These are phyloP conservation scores for Apis laboriosa DNA, from an alignment of 1,140 invertebrate species.

Conservation along the genomic window DNA sequence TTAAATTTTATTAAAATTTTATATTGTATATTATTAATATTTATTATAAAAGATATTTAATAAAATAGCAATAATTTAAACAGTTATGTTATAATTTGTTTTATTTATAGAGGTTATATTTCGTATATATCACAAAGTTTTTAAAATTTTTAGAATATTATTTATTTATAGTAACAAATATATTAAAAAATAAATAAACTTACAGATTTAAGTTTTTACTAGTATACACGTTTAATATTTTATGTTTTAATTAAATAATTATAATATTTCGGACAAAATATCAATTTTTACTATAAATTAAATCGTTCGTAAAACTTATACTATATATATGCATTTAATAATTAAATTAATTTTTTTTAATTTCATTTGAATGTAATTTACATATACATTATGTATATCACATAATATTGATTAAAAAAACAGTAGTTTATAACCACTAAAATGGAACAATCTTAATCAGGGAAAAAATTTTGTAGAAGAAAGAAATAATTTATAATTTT, in stretches of 20 bases:
- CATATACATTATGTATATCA: not conserved
- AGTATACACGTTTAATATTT: not conserved
- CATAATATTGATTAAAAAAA: not conserved
- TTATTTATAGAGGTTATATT: slow-evolving; percentile 33
- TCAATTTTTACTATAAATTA: not conserved
- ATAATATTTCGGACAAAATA: not conserved
- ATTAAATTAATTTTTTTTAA: not conserved
- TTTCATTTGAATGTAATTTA: not conserved
- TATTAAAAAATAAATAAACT: slow-evolving; percentile 3
- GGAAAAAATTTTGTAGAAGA: not conserved
- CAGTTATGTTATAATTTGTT: not conserved
- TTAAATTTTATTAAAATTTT: not conserved
- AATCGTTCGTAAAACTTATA: not conserved
- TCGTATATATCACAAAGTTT: not conserved
- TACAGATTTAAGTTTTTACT: not conserved
- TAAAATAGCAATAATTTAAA: not conserved
- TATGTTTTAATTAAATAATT: not conserved
- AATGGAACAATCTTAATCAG: not conserved
- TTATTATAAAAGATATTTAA: not conserved
- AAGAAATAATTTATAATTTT: not conserved
- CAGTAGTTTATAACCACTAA: not conserved
- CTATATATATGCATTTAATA: not conserved
- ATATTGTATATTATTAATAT: not conserved
- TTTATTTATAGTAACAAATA: not conserved
- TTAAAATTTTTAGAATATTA: not conserved